Conservation (phyloP, 2,113 vertebrate species). For the Octodon degus region DNA sequence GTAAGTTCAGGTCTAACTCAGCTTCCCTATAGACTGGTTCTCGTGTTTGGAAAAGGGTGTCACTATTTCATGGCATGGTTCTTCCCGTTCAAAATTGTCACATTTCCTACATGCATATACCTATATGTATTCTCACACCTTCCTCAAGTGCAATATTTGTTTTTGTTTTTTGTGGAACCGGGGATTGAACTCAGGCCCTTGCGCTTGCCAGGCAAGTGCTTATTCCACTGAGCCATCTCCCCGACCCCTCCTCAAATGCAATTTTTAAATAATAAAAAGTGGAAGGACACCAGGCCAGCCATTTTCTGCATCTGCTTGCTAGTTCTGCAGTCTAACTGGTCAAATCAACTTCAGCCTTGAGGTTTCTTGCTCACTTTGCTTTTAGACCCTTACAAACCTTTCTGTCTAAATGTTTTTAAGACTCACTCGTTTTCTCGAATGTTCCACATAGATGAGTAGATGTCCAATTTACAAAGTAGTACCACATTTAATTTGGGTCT, state of each 20-base stretch:
- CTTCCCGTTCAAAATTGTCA: neutral
- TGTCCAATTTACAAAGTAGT: conserved; percentile 54
- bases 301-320: conserved; percentile 38
- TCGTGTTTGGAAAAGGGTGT: neutral
- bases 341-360: conserved; percentile 10
- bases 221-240: too few relatives aligned
- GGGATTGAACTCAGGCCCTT: too few relatives aligned
- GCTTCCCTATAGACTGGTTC: neutral
- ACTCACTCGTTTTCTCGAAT: neutral
- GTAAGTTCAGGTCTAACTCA: neutral
- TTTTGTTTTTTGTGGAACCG: too few relatives aligned
- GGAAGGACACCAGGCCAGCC: neutral
- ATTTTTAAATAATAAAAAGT: conserved; percentile 31
- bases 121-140: neutral
- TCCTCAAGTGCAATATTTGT: neutral
- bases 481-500: conserved; percentile 18
- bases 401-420: conserved; percentile 32
- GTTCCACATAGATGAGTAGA: neutral
- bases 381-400: neutral
- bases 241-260: neutral
- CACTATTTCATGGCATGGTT: neutral
- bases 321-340: conserved; percentile 36
- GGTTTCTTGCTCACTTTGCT: conserved; percentile 39
- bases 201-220: too few relatives aligned
- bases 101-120: neutral